A percentile compares a stretch with the other conserved stretches of the same genome.
phyloP scores from a whole-genome alignment of 2,797 vertebrate genomes.

The Heliangelus exortis region DNA sequence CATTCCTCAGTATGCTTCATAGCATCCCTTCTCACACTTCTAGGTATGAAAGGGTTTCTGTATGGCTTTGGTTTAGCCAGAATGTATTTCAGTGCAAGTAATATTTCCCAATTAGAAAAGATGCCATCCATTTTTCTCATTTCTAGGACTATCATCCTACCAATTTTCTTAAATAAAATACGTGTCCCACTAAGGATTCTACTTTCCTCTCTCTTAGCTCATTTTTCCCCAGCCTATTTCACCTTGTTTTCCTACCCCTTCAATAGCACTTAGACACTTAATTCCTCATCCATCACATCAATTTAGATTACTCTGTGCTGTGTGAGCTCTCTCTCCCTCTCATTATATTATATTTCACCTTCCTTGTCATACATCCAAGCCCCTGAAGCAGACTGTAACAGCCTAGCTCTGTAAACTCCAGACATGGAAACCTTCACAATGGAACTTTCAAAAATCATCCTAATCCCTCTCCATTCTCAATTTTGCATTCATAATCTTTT shows the following conservation, averaged over 20 bases:
- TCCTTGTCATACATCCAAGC: neutral
- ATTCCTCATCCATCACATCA: slow-evolving; percentile 34
- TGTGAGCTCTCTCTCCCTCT: neutral
- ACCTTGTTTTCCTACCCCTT: neutral
- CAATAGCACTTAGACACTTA: neutral
- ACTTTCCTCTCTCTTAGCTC: neutral
- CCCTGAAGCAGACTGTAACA: neutral
- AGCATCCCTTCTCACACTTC: neutral
- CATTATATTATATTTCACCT: neutral
- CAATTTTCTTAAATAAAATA: neutral
- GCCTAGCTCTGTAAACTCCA: neutral
- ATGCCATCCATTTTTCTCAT: neutral
- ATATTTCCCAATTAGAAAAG: neutral
- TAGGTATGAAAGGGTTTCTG: neutral
- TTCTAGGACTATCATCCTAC: neutral
- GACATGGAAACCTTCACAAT: neutral
- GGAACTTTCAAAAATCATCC: slow-evolving; percentile 4
- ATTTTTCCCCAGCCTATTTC: slow-evolving; percentile 3
- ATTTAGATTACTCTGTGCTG: neutral
- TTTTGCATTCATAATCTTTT: neutral
- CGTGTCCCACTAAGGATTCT: neutral
- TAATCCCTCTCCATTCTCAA: neutral
- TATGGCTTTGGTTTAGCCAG: neutral
- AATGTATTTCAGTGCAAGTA: neutral
- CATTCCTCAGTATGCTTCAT: too few species aligned